Conservation (phyloP, 2,113 vertebrate species). For the Glaucomys volans region DNA sequence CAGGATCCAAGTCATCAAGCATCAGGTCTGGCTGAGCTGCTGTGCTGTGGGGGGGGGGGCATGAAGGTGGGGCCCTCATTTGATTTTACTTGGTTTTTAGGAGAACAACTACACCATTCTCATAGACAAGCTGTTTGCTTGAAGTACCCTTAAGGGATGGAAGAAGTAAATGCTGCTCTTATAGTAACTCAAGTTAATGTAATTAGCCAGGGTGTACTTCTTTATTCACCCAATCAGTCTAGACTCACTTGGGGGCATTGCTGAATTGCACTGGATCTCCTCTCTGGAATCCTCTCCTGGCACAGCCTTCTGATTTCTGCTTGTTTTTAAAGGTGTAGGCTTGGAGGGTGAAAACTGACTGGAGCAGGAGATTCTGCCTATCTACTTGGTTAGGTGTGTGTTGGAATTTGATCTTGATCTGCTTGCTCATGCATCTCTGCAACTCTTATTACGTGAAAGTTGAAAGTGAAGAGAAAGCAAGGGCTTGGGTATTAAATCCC, state of each 20-base stretch:
- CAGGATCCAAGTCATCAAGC: background rate
- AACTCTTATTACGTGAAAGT: conserved; percentile 9
- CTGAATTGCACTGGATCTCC: background rate
- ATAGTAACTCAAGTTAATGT: background rate
- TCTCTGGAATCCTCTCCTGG: no score
- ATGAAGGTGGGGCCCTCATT: background rate
- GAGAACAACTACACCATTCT: background rate
- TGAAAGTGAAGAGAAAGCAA: conserved; percentile 10
- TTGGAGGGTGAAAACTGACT: background rate
- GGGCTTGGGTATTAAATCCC: background rate
- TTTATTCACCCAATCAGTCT: background rate
- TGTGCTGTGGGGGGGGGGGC: background rate
- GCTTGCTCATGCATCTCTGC: background rate
- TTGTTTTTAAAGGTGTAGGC: background rate
- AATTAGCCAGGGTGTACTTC: background rate
- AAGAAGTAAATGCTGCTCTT: background rate
- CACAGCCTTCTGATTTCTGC: background rate
- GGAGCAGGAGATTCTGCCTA: background rate
- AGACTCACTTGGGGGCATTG: background rate
- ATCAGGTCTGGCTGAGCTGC: background rate
- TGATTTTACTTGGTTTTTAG: background rate
- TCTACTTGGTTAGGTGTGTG: background rate
- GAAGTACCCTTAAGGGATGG: background rate
- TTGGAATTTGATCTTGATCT: background rate
- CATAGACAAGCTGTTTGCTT: background rate